Conservation (phyloP, 2,113 vertebrate species). For the Seriola aureovittata region DNA sequence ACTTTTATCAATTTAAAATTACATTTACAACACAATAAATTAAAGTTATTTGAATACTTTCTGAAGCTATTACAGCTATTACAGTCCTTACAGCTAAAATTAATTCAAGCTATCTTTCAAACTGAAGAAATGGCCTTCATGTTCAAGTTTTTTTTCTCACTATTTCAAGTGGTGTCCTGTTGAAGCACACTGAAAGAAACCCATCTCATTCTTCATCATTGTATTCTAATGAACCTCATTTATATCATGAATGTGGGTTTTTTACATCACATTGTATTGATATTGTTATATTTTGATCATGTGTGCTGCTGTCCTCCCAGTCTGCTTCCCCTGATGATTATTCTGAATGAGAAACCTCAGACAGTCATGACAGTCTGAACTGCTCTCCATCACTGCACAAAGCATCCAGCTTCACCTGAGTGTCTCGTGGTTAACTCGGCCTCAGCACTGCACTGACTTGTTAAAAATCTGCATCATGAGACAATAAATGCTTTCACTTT, state of each 20-base stretch:
- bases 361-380: conserved; percentile 6
- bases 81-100: not conserved
- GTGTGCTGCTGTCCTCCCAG: not conserved
- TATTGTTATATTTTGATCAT: not conserved
- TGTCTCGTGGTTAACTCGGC: conserved; percentile 48
- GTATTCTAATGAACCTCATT: not conserved
- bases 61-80: too few species aligned
- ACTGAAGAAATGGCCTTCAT: not conserved
- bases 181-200: not conserved
- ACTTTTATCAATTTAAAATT: too few species aligned
- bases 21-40: too few species aligned
- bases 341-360: conserved; percentile 22
- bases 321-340: not conserved
- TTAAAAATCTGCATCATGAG: conserved; percentile 36
- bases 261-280: not conserved
- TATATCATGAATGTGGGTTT: not conserved
- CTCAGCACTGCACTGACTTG: not conserved
- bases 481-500: conserved; percentile 8
- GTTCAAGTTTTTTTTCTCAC: not conserved
- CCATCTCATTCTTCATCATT: not conserved
- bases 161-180: not conserved
- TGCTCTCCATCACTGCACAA: conserved; percentile 28
- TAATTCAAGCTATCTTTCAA: not conserved
- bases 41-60: too few species aligned
- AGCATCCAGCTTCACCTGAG: conserved; percentile 35